phyloP scores from a whole-genome alignment of 2,888 invertebrate genomes.

The Bellardia pandia region DNA sequence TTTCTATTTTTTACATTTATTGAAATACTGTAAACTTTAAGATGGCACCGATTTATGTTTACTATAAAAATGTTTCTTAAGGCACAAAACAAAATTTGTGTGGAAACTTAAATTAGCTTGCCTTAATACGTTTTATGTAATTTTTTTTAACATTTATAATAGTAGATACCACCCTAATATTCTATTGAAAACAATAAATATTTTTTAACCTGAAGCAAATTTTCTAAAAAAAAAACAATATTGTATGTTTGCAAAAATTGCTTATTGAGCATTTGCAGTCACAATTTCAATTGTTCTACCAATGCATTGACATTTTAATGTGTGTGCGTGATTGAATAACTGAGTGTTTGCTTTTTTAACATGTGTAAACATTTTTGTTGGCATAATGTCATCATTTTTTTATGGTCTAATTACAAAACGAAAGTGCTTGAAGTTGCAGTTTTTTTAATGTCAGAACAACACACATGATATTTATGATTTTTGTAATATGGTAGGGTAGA shows the following conservation, averaged over 20 bases:
- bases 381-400: conserved; percentile 5
- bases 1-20: conserved; percentile 15
- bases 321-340: neutral
- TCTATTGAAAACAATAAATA: neutral
- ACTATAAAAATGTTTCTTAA: too few species aligned
- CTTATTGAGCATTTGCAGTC: conserved; percentile 20
- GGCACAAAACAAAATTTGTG: too few species aligned
- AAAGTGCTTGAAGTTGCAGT: neutral
- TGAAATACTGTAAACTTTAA: neutral
- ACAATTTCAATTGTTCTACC: neutral
- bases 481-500: too few species aligned
- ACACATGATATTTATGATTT: neutral
- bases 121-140: too few species aligned
- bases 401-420: neutral
- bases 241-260: conserved; percentile 11
- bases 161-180: neutral
- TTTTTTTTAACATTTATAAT: too few species aligned
- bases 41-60: neutral
- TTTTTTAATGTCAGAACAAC: neutral
- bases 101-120: too few species aligned
- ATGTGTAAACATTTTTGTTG: neutral
- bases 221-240: neutral
- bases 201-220: neutral
- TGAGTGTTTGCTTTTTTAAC: neutral
- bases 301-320: conserved; percentile 5